phyloP scores from a whole-genome alignment of 2,113 vertebrate genomes.

The Cephalopholis sonnerati region DNA sequence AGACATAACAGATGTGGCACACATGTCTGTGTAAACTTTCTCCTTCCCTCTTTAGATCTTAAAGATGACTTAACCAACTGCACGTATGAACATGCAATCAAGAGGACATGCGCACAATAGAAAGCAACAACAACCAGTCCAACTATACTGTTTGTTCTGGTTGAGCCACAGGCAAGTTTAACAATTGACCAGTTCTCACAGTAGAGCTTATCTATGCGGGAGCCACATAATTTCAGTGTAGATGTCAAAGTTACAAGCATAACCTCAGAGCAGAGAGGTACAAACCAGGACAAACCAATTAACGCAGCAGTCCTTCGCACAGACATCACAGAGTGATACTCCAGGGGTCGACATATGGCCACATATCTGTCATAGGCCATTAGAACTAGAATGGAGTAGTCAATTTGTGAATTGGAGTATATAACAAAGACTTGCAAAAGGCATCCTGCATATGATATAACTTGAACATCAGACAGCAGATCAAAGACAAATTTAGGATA shows the following conservation, averaged over 20 bases:
- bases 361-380: slow-evolving; percentile 51
- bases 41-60: slow-evolving; percentile 39
- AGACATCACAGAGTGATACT: slow-evolving; percentile 56
- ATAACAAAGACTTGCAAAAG: slow-evolving; percentile 21
- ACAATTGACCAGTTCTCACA: slow-evolving; percentile 71
- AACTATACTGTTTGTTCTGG: not conserved
- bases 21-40: slow-evolving; percentile 64
- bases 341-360: slow-evolving; percentile 60
- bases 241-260: not conserved
- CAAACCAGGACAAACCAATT: slow-evolving; percentile 33
- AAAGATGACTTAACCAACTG: slow-evolving; percentile 40
- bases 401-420: slow-evolving; percentile 9
- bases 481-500: slow-evolving; percentile 27
- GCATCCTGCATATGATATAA: slow-evolving; percentile 21
- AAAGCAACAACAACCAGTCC: slow-evolving; percentile 24
- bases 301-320: slow-evolving; percentile 1
- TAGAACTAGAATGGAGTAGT: slow-evolving; percentile 4
- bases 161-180: slow-evolving; percentile 52
- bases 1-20: slow-evolving; percentile 60
- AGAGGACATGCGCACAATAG: slow-evolving; percentile 40
- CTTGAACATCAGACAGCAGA: slow-evolving; percentile 8
- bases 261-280: slow-evolving; percentile 11
- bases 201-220: slow-evolving; percentile 53
- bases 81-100: slow-evolving; percentile 53
- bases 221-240: slow-evolving; percentile 52